Evolutionary conservation across 1,140 invertebrate species (phyloP), one percentile per base, ranked within the genome.

Genomic region (Drosophila ohnishii): DNA sequence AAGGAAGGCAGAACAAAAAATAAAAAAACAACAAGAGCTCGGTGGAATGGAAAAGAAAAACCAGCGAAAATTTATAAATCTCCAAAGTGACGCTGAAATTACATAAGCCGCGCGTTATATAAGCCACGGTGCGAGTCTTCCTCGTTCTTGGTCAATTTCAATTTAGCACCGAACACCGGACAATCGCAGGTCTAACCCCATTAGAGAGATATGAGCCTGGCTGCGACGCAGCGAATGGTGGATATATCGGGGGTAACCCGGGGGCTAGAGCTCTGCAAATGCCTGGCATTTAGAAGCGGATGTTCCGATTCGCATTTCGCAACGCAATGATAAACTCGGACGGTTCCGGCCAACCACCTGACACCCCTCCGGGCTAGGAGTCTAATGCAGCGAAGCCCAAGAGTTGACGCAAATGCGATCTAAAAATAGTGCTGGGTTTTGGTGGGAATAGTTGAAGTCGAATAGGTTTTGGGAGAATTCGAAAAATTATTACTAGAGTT

Each of bases 301-400:
- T 87, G 84, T 87, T 87, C 84, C 84, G 84, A 84, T 88, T 87
- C 84, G 74, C 84, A 88, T 87, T 87, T 84, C 65, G 84, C 80
- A 88, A 78, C 80, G 76, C 84, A 87, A 74, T 87, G 84, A 87
- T 87, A 87, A 87, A 88, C 77, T 80, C 67, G 64, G 50, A 63
- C 62, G 75, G 73, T 84, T 87, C 84, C 84, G 84, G 84, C 57
- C 65, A 57, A 59, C 53, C 73, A 67, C 73, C 65, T 73, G 57
- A 47, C 57, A 57, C 13, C 69, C 56, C 9, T 16, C 32, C n/a
- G n/a, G 60, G 25, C 53, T 14, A 7, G 30, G 19, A 37, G 6
- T 22, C 14, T 19, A 61, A 64, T 64, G 25, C 25, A 65, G 16
- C 1, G 16, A 25, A 13, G 13, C 1, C 51, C 25, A 50, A 50